A percentile compares a stretch with the other conserved stretches of the same genome.
phyloP scores from a whole-genome alignment of 1,140 invertebrate species.

The Heliconius eleuchia region DNA sequence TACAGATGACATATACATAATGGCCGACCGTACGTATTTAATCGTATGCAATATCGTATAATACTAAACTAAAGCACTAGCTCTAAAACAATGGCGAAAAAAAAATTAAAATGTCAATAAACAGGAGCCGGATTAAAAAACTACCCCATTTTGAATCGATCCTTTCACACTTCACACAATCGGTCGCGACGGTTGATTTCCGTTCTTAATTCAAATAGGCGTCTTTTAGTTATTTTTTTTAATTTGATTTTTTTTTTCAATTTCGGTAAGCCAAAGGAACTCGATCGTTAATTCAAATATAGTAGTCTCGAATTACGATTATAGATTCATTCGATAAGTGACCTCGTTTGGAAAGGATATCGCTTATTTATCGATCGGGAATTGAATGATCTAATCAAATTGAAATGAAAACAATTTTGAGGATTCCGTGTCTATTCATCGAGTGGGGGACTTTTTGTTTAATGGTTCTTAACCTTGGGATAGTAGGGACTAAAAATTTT shows the following conservation, averaged over 20 bases:
- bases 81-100: constrained; percentile 46
- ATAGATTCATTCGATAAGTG: constrained; percentile 79
- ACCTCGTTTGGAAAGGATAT: constrained; percentile 78
- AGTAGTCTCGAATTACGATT: constrained; percentile 75
- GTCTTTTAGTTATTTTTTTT: constrained; percentile 55
- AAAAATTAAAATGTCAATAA: constrained; percentile 68
- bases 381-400: constrained; percentile 68
- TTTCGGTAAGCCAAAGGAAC: constrained; percentile 61
- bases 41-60: constrained; percentile 27
- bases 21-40: constrained; percentile 18
- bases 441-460: neutral
- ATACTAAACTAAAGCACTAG: constrained; percentile 23
- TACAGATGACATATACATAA: constrained; percentile 12
- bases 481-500: neutral
- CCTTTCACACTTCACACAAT: constrained; percentile 79
- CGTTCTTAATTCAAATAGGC: constrained; percentile 76
- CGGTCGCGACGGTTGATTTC: constrained; percentile 76
- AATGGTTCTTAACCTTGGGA: neutral
- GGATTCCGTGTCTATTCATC: constrained; percentile 13
- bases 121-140: constrained; percentile 59
- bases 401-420: constrained; percentile 46
- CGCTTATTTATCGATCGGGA: constrained; percentile 73
- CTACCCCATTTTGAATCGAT: constrained; percentile 72
- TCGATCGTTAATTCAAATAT: constrained; percentile 69
- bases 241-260: constrained; percentile 33